phyloP scores from a whole-genome alignment of 1,140 invertebrate species.

The Euschistus heros region DNA sequence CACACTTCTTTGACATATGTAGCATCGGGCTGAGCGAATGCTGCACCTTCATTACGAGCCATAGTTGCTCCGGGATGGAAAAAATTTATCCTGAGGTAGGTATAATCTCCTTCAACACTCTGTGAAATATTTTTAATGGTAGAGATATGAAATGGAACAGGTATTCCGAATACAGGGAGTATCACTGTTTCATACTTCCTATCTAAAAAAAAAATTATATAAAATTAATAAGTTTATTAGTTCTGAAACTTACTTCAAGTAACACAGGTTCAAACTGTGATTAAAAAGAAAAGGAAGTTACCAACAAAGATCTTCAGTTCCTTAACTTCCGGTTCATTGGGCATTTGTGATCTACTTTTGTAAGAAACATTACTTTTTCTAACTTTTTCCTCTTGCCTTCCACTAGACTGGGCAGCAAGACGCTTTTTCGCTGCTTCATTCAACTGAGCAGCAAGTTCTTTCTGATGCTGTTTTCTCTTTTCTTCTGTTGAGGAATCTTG shows the following conservation, averaged over 20 bases:
- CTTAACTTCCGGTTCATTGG: conserved; percentile 83
- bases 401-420: conserved; percentile 73
- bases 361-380: conserved; percentile 93
- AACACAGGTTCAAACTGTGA: too few relatives aligned
- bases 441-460: conserved; percentile 78
- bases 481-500: conserved; percentile 93
- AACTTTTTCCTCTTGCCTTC: conserved; percentile 79
- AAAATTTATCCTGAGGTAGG: conserved; percentile 97
- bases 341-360: conserved; percentile 84
- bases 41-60: conserved; percentile 79
- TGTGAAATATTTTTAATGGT: conserved; percentile 98
- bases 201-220: conserved; percentile 53
- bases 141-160: conserved; percentile 96
- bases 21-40: conserved; percentile 87
- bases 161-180: conserved; percentile 87
- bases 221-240: too few relatives aligned
- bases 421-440: conserved; percentile 89
- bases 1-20: conserved; percentile 97
- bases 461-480: conserved; percentile 93
- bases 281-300: conserved; percentile 37
- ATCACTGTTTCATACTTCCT: conserved; percentile 97
- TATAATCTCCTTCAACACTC: conserved; percentile 97
- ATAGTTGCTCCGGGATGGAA: conserved; percentile 95
- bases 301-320: conserved; percentile 93
- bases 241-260: too few relatives aligned